A percentile compares a stretch with the other conserved stretches of the same genome.
These are phyloP conservation scores for Actinernus sp. DNA, from an alignment of 92 coral and sea anemone genomes.

Conservation along the genomic window DNA sequence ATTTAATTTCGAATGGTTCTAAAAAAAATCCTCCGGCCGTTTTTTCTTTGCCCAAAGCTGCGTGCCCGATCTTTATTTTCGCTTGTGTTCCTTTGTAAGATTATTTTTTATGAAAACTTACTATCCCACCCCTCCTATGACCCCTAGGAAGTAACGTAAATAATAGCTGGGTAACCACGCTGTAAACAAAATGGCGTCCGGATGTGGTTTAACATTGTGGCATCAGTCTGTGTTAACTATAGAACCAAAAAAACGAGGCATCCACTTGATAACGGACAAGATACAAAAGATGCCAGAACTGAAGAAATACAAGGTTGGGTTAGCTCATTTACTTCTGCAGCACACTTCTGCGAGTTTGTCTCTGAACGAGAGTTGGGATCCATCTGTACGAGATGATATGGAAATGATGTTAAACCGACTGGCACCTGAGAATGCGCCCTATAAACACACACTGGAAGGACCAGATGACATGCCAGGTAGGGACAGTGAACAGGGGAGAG, in stretches of 20 bases:
- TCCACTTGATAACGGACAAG: constrained; percentile 88
- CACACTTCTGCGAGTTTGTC: constrained; percentile 97
- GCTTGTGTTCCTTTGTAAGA: too few species aligned
- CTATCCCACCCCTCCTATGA: too few species aligned
- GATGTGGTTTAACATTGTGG: constrained; percentile 78
- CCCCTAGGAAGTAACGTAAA: too few species aligned
- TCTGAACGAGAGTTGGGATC: constrained; percentile 95
- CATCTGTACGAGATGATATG: constrained; percentile 89
- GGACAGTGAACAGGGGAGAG: not conserved
- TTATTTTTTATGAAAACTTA: too few species aligned
- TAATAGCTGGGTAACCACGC: too few species aligned
- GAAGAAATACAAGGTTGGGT: constrained; percentile 92
- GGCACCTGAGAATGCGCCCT: constrained; percentile 93
- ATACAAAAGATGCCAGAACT: constrained; percentile 84
- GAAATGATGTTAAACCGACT: constrained; percentile 97
- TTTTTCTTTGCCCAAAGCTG: too few species aligned
- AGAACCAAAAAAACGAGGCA: constrained; percentile 76
- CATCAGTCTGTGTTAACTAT: constrained; percentile 70
- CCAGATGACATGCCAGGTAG: constrained; percentile 99
- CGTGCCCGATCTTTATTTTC: too few species aligned
- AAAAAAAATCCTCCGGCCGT: too few species aligned
- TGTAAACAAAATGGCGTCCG: constrained; percentile 34
- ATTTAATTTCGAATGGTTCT: too few species aligned
- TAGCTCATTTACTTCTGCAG: constrained; percentile 84
- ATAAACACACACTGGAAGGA: constrained; percentile 90